Conservation (phyloP, 2,888 invertebrate species). For the Hymenopus coronatus region DNA sequence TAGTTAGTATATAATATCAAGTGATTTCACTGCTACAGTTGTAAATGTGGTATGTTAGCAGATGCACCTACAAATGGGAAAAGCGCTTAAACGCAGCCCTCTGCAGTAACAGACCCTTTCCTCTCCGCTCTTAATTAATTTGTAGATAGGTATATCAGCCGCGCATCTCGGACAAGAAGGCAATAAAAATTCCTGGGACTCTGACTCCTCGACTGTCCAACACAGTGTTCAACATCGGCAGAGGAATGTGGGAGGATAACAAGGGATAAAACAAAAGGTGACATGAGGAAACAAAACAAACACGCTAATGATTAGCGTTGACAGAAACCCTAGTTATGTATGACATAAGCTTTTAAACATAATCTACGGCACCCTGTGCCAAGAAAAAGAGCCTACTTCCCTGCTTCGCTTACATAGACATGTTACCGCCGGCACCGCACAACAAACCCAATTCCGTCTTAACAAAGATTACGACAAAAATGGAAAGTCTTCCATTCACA, state of each 20-base stretch:
- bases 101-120: background rate
- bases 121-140: background rate
- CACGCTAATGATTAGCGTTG: background rate
- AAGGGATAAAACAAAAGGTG: background rate
- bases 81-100: background rate
- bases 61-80: background rate
- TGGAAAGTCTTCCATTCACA: too few relatives aligned
- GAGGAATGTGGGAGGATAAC: background rate
- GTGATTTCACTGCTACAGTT: too few relatives aligned
- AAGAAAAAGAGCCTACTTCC: background rate
- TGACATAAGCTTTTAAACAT: slow-evolving; percentile 3
- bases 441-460: too few relatives aligned
- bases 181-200: background rate
- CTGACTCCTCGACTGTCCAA: background rate
- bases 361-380: background rate
- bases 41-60: too few relatives aligned
- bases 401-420: background rate
- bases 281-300: background rate
- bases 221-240: background rate
- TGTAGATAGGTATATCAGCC: background rate
- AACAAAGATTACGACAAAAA: too few relatives aligned
- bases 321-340: background rate
- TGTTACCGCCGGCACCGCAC: too few relatives aligned
- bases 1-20: too few relatives aligned
- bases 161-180: background rate